Evolutionary conservation across 2,888 invertebrate species (phyloP), one percentile per base, ranked within the genome.

Genomic region (Hirtodrosophila histrioides): DNA sequence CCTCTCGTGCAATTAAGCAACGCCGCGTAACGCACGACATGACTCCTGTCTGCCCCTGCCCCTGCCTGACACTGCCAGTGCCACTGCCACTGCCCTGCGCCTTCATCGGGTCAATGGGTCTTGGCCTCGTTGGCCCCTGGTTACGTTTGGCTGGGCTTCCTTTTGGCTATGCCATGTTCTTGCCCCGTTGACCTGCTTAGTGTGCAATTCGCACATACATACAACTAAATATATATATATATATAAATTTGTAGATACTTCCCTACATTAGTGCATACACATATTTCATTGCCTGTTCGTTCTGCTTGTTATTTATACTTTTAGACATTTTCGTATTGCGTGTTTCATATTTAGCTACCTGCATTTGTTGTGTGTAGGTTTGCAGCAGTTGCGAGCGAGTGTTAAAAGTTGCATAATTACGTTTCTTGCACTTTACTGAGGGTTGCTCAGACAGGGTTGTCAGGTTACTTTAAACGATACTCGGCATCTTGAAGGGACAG

Each of bases 351-450:
- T 56, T 58, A 48, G 62, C 78, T 88, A 85, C 88, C 88, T 88
- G 84, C 75, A 80, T 73, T 61, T 57, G 36, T 40, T 54, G 50
- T 61, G 66, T 78, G 72, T 86, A 55, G 64, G 70, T 10, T 61
- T 76, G 70, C 57, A 58, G 58, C 60, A 57, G 56, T 56, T 75
- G 54, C 43, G 43, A 69, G 66, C 64, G 63, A 85, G 84, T 84
- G 84, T 75, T 78, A 75, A 75, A 70, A 86, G 57, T 85, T 88
- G 88, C 88, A 85, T 85, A 85, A 85, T 86, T 83, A 72, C 71
- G 58, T 66, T 69, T 68, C 41, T 12, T 65, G 62, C 54, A 58
- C 49, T 63, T 40, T 31, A 8, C 54, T 40, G 70, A 50, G 72
- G 73, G 76, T 61, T 66, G 57, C 40, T 6, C 31, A 8, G 24